A percentile compares a stretch with the other conserved stretches of the same genome.
Evolutionary conservation across 1,140 invertebrate species (phyloP).

Genomic region (Frieseomelitta varia): DNA sequence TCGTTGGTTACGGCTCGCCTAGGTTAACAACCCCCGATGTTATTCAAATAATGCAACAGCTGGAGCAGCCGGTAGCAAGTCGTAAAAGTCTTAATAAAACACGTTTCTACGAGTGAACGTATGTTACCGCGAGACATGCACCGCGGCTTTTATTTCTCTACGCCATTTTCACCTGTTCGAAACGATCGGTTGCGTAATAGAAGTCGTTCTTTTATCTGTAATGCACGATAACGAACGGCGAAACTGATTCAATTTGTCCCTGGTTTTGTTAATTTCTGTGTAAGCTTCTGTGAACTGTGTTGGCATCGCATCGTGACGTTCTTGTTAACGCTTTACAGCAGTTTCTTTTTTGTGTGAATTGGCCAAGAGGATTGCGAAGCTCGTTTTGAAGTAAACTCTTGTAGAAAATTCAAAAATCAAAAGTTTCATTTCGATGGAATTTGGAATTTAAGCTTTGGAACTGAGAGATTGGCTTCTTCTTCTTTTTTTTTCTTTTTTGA

Average conservation of each 20-base stretch:
- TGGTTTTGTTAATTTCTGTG: neutral
- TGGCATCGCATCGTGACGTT: neutral
- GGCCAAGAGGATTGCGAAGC: neutral
- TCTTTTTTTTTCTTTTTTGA: no score
- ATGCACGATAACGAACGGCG: no score
- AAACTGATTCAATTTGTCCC: neutral
- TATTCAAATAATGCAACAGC: constrained; percentile 23
- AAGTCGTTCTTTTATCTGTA: neutral
- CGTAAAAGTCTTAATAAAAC: constrained; percentile 22
- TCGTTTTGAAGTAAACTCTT: neutral
- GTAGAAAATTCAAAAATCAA: no score
- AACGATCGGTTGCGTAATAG: neutral
- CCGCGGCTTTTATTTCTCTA: neutral
- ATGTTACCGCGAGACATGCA: neutral
- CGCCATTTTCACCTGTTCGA: neutral
- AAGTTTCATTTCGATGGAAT: no score
- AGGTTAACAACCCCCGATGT: constrained; percentile 45
- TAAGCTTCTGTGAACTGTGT: neutral
- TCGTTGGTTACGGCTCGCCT: neutral
- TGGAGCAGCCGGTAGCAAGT: neutral
- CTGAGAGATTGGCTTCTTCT: no score
- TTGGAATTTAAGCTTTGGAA: no score
- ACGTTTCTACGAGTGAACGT: neutral
- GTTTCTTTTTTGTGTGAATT: neutral
- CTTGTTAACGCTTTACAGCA: neutral